These are phyloP conservation scores for Drosophila tsacasi DNA, from an alignment of 1,140 invertebrate genomes.

Conservation along the genomic window DNA sequence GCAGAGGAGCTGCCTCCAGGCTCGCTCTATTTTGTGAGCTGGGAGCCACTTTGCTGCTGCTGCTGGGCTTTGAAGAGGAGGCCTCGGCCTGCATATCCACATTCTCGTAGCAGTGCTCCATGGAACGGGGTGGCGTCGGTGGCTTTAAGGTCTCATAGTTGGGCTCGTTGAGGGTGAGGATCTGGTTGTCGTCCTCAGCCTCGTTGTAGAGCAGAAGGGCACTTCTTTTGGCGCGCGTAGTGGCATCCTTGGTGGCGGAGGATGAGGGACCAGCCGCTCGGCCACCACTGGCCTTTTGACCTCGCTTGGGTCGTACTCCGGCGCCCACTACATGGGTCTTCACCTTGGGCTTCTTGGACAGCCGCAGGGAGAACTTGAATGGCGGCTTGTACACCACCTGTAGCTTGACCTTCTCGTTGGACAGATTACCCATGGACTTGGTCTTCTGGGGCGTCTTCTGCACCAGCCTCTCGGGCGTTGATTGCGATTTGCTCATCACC, in stretches of 20 bases:
- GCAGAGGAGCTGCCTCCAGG: constrained; percentile 18
- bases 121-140: constrained; percentile 40
- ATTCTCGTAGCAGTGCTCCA: constrained; percentile 74
- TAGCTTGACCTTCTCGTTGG: constrained; percentile 89
- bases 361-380: constrained; percentile 93
- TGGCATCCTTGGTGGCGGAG: constrained; percentile 45
- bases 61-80: constrained; percentile 38
- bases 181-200: constrained; percentile 78
- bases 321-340: constrained; percentile 85
- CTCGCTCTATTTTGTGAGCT: constrained; percentile 47
- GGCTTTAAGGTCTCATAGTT: constrained; percentile 83
- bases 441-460: constrained; percentile 83
- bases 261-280: constrained; percentile 51
- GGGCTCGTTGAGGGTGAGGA: constrained; percentile 81
- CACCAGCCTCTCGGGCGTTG: constrained; percentile 74
- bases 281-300: constrained; percentile 37
- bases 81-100: constrained; percentile 64
- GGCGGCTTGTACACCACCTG: constrained; percentile 94
- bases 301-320: constrained; percentile 61
- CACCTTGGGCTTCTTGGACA: constrained; percentile 88
- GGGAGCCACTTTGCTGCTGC: constrained; percentile 58
- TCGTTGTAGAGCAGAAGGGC: constrained; percentile 76
- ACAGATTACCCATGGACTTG: constrained; percentile 78
- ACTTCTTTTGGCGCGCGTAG: constrained; percentile 62
- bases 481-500: constrained; percentile 83